Conservation (phyloP, 2,888 invertebrate species). For the Eulithis prunata region DNA sequence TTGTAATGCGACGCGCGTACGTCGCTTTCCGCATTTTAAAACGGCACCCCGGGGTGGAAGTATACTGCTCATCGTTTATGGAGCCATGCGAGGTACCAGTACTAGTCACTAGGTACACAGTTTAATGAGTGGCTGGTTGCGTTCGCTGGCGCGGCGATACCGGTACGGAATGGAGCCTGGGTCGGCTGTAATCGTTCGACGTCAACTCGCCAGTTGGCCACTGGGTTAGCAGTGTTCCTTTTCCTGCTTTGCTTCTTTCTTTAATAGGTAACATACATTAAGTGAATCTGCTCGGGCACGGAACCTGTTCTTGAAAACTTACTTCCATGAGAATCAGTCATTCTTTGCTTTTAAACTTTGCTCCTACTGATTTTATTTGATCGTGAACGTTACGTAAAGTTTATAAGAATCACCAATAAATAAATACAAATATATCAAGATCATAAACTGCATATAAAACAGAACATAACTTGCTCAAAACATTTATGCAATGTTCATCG, state of each 20-base stretch:
- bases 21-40: conserved; percentile 76
- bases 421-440: too few relatives aligned
- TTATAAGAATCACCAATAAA: neutral
- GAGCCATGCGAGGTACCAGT: conserved; percentile 47
- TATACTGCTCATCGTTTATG: conserved; percentile 63
- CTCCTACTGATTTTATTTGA: neutral
- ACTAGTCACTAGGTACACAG: conserved; percentile 42
- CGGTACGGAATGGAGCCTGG: conserved; percentile 76
- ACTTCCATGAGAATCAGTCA: conserved; percentile 19
- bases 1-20: conserved; percentile 75
- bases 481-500: conserved; percentile 5
- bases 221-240: conserved; percentile 82
- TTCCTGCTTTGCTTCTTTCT: conserved; percentile 74
- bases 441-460: neutral
- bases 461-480: conserved; percentile 1
- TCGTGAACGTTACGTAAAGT: neutral
- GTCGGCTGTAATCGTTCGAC: conserved; percentile 69
- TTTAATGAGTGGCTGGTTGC: conserved; percentile 64
- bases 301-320: conserved; percentile 39
- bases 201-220: conserved; percentile 80
- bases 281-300: conserved; percentile 53
- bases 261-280: conserved; percentile 67
- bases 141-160: conserved; percentile 69
- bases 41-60: conserved; percentile 72
- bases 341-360: neutral